Conservation (phyloP, 2,113 vertebrate species). For the Alethe diademata region DNA sequence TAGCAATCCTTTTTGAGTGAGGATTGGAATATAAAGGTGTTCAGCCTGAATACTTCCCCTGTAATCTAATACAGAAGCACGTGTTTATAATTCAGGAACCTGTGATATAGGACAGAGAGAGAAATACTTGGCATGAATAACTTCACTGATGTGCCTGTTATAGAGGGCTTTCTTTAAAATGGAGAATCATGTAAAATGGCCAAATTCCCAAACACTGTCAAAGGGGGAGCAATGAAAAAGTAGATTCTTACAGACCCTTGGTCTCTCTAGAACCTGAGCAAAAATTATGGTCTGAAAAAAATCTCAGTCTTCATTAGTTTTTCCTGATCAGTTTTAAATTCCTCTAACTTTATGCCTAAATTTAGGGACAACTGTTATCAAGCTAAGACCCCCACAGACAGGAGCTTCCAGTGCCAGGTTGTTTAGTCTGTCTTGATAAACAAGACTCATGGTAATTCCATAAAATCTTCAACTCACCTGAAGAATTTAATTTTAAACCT, state of each 20-base stretch:
- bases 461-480: not conserved
- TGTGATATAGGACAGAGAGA: not conserved
- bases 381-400: not conserved
- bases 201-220: not conserved
- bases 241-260: not conserved
- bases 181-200: not conserved
- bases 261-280: not conserved
- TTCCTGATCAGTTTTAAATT: not conserved
- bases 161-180: not conserved
- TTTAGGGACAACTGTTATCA: not conserved
- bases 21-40: not conserved
- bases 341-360: not conserved
- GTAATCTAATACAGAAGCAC: not conserved
- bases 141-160: not conserved
- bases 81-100: not conserved
- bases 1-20: not conserved
- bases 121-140: not conserved
- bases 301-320: not conserved
- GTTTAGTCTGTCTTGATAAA: not conserved
- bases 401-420: not conserved
- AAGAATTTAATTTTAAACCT: not conserved
- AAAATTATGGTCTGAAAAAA: not conserved
- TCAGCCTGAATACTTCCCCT: not conserved
- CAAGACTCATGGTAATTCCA: not conserved
- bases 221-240: not conserved